Percentiles rank a stretch among this genome's conserved stretches.
Conservation (phyloP, 1,140 invertebrate genomes). For the Arion vulgaris region DNA sequence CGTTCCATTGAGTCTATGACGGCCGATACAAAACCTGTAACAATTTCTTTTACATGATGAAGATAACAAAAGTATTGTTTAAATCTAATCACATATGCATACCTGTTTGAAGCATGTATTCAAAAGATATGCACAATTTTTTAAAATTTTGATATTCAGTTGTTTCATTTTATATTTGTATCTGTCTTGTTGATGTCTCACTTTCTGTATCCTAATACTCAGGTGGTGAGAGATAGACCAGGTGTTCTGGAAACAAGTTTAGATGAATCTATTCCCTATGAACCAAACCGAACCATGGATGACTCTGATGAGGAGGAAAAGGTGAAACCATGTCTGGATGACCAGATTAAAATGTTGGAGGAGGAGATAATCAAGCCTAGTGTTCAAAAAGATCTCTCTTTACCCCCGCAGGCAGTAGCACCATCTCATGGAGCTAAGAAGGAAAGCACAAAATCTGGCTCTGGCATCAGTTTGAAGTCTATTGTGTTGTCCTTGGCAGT, state of each 20-base stretch:
- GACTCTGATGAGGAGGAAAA: slow-evolving; percentile 49
- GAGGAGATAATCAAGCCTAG: slow-evolving; percentile 46
- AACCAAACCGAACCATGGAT: slow-evolving; percentile 57
- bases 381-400: slow-evolving; percentile 32
- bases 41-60: no score
- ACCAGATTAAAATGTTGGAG: slow-evolving; percentile 62
- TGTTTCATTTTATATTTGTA: neutral
- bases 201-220: neutral
- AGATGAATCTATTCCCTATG: slow-evolving; percentile 51
- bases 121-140: no score
- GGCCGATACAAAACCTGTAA: no score
- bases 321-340: slow-evolving; percentile 56
- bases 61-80: no score
- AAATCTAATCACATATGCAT: no score
- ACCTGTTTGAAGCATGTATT: no score
- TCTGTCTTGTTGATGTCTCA: neutral
- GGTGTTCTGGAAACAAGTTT: slow-evolving; percentile 45
- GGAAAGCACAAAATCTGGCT: slow-evolving; percentile 32
- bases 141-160: no score
- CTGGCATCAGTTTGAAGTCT: slow-evolving; percentile 45
- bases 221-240: slow-evolving; percentile 39
- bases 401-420: slow-evolving; percentile 26
- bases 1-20: no score
- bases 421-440: slow-evolving; percentile 36
- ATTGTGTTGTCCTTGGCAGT: slow-evolving; percentile 54